Evolutionary conservation across 2,113 vertebrate species (phyloP).

Genomic region (Takifugu flavidus): DNA sequence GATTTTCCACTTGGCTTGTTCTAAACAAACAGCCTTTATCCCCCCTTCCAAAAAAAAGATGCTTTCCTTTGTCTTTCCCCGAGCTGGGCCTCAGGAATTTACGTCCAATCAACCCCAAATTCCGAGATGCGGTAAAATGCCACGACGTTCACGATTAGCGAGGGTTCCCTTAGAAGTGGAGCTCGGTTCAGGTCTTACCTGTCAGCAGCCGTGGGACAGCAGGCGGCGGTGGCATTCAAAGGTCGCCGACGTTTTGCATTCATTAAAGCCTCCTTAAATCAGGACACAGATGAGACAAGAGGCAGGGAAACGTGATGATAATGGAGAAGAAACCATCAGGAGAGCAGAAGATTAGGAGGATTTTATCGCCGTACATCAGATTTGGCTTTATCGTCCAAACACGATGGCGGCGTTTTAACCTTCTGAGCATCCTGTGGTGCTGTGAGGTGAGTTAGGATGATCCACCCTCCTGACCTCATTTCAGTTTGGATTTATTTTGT

Average conservation of each 20-base stretch:
- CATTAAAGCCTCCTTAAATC: conserved; percentile 58
- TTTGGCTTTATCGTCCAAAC: background rate
- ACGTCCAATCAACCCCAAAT: no score
- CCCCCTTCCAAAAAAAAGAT: no score
- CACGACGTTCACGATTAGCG: background rate
- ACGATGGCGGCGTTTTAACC: no score
- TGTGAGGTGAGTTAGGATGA: no score
- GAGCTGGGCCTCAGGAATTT: no score
- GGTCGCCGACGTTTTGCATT: conserved; percentile 56
- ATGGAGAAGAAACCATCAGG: conserved; percentile 46
- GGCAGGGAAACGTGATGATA: conserved; percentile 40
- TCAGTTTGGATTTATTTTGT: no score
- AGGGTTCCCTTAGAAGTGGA: conserved; percentile 13
- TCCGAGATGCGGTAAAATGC: no score
- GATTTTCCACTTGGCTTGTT: no score
- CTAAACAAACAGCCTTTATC: no score
- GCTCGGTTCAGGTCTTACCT: conserved; percentile 10
- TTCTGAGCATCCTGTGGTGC: no score
- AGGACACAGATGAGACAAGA: conserved; percentile 38
- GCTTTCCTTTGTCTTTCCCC: no score
- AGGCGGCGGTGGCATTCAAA: conserved; percentile 61
- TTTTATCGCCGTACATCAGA: background rate
- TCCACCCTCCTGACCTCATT: no score
- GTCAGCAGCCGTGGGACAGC: conserved; percentile 27
- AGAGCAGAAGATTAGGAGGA: background rate